Evolutionary conservation across 1,140 invertebrate species (phyloP).

Genomic region (Drosophila mojavensis): DNA sequence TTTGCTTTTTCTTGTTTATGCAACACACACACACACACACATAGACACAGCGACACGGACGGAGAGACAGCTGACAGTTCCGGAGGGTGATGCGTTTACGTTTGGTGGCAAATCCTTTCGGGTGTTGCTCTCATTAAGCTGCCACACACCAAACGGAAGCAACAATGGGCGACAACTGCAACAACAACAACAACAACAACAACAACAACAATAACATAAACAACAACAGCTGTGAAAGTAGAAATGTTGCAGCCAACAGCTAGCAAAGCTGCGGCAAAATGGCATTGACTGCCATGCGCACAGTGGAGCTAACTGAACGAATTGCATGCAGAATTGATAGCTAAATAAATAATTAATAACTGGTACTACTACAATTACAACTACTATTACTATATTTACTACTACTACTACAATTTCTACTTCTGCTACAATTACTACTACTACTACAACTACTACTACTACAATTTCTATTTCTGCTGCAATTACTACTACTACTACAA

Average conservation of each 20-base stretch:
- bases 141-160: constrained; percentile 73
- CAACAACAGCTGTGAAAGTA: constrained; percentile 9
- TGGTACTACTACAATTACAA: too few species aligned
- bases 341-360: too few species aligned
- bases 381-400: too few species aligned
- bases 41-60: not conserved
- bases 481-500: too few species aligned
- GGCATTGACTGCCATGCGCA: constrained; percentile 40
- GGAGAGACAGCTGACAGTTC: constrained; percentile 7
- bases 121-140: constrained; percentile 68
- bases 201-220: constrained; percentile 20
- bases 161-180: constrained; percentile 59
- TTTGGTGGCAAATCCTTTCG: constrained; percentile 65
- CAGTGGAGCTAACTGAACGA: constrained; percentile 22
- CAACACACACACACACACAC: constrained; percentile 22
- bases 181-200: constrained; percentile 18
- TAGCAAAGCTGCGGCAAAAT: constrained; percentile 31
- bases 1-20: constrained; percentile 42
- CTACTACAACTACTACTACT: too few species aligned
- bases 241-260: constrained; percentile 22
- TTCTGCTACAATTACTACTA: too few species aligned
- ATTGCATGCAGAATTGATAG: not conserved
- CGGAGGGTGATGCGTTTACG: constrained; percentile 24
- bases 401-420: too few species aligned
- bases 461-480: too few species aligned